A percentile compares a stretch with the other conserved stretches of the same genome.
Conservation (phyloP, 2,113 vertebrate species). For the Psammodynastes pulverulentus region DNA sequence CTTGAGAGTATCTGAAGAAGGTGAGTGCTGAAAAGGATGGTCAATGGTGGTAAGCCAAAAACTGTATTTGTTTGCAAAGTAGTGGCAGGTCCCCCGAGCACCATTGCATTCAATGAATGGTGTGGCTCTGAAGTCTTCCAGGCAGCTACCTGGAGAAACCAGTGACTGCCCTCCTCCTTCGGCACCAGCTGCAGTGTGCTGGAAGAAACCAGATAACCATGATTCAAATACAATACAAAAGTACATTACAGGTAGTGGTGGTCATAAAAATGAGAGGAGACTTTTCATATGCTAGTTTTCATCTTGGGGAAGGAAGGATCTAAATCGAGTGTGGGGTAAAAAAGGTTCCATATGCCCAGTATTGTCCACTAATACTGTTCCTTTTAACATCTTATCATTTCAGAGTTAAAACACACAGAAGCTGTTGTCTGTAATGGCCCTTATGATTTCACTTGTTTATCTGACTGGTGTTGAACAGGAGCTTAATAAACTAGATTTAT, state of each 20-base stretch:
- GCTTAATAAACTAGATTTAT: background rate
- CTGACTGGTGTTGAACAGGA: background rate
- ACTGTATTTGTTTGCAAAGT: conserved; percentile 95
- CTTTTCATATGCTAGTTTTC: background rate
- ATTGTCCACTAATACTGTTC: background rate
- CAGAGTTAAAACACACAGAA: background rate
- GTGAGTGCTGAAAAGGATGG: conserved; percentile 80
- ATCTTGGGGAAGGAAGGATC: background rate
- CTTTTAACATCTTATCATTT: background rate
- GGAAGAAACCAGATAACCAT: conserved; percentile 26
- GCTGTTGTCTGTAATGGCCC: background rate
- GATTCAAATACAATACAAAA: background rate
- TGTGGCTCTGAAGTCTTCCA: conserved; percentile 95
- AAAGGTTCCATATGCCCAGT: background rate
- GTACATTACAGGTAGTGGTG: background rate
- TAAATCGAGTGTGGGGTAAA: background rate
- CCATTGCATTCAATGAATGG: conserved; percentile 98
- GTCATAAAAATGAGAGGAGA: background rate
- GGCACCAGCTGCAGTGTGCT: conserved; percentile 93
- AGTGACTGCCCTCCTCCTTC: conserved; percentile 94
- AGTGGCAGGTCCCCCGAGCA: conserved; percentile 92
- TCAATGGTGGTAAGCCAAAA: conserved; percentile 93
- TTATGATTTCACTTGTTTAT: background rate
- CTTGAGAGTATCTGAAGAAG: conserved; percentile 85
- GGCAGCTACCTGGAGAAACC: conserved; percentile 93